These are phyloP conservation scores for Cochlearius cochlearius DNA, from an alignment of 2,113 vertebrate genomes.

Conservation along the genomic window DNA sequence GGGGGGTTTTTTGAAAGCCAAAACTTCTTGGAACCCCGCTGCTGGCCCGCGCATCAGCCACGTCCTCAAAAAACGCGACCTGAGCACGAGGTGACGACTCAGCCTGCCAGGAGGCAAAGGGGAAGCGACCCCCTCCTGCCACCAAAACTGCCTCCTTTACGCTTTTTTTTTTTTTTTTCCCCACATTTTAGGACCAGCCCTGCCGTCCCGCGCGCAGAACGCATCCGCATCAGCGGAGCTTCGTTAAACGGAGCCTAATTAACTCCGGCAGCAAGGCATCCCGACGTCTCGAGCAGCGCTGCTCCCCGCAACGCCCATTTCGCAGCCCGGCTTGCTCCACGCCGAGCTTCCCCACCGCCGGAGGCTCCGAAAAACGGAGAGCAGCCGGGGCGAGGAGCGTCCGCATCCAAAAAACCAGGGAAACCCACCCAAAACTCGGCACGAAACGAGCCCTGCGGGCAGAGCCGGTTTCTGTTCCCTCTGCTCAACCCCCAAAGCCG, in stretches of 20 bases:
- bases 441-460: neutral
- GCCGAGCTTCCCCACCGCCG: neutral
- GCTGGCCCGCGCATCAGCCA: accelerated
- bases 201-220: accelerated
- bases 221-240: neutral
- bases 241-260: neutral
- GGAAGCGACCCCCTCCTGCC: neutral
- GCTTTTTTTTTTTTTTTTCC: neutral
- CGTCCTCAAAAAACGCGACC: neutral
- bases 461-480: neutral
- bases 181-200: neutral
- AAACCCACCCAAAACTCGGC: neutral
- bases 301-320: neutral
- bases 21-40: neutral
- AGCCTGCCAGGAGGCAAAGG: neutral
- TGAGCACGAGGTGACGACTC: neutral
- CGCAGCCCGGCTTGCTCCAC: neutral
- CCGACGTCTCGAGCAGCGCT: neutral
- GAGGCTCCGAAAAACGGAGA: neutral
- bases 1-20: neutral
- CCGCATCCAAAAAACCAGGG: too few species aligned
- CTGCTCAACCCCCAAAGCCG: neutral
- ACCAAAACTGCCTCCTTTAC: neutral
- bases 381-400: too few species aligned
- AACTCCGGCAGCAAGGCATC: neutral